These are phyloP conservation scores for Nettapus auritus DNA, from an alignment of 2,113 vertebrate species.

Conservation along the genomic window DNA sequence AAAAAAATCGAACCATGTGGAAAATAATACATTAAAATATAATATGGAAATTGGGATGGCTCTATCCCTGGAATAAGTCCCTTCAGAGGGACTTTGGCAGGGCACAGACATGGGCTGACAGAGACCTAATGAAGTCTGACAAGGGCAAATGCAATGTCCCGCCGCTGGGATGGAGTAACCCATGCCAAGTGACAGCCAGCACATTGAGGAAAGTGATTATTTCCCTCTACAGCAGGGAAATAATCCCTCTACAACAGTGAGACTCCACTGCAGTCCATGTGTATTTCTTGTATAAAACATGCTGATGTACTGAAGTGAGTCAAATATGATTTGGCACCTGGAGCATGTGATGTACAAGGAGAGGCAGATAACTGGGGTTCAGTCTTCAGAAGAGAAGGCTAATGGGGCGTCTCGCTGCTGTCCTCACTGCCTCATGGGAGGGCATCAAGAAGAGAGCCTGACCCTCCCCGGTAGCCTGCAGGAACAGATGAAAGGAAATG, in stretches of 20 bases:
- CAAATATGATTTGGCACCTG: neutral
- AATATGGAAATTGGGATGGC: neutral
- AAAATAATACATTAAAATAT: neutral
- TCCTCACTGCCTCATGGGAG: neutral
- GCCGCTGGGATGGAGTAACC: neutral
- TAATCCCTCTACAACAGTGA: neutral
- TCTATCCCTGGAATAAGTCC: neutral
- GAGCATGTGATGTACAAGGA: neutral
- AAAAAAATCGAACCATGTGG: neutral
- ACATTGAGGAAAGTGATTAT: neutral
- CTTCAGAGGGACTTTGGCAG: neutral
- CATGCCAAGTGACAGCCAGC: neutral
- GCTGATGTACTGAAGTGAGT: neutral
- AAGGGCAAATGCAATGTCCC: neutral
- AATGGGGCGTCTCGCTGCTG: neutral
- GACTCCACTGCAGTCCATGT: neutral
- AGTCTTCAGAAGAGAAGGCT: neutral
- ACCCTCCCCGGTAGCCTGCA: neutral
- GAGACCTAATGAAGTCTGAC: neutral
- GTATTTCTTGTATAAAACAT: neutral
- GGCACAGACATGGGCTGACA: neutral
- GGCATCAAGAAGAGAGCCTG: neutral
- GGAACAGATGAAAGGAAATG: neutral
- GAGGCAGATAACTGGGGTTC: neutral
- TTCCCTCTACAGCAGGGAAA: neutral